These are phyloP conservation scores for Celastrina argiolus DNA, from an alignment of 2,888 invertebrate species.

Conservation along the genomic window DNA sequence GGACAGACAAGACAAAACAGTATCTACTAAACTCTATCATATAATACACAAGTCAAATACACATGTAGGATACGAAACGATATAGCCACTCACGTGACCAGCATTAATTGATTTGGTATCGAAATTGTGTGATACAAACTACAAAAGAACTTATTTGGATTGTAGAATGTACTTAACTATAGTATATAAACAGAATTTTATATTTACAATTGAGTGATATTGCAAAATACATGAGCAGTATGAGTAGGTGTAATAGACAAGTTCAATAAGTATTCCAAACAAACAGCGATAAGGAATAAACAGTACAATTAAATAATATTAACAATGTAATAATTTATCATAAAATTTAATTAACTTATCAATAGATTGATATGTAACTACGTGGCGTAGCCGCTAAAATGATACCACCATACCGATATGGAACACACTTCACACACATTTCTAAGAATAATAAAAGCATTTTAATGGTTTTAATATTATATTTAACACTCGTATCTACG, in stretches of 20 bases:
- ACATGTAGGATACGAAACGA: too few relatives aligned
- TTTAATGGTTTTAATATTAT: not conserved
- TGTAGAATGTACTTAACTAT: not conserved
- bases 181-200: not conserved
- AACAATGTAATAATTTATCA: constrained; percentile 4
- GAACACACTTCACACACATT: not conserved
- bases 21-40: too few relatives aligned
- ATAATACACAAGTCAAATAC: too few relatives aligned
- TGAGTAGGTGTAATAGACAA: not conserved
- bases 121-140: too few relatives aligned
- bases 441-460: not conserved
- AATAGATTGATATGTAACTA: not conserved
- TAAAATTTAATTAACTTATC: not conserved
- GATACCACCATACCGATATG: not conserved
- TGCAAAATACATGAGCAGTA: not conserved
- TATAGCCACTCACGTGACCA: not conserved
- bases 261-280: constrained; percentile 17
- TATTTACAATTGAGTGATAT: constrained; percentile 1
- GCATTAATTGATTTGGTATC: not conserved
- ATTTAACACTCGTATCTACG: not conserved
- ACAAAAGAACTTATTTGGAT: too few relatives aligned
- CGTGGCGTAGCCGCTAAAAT: not conserved
- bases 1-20: too few relatives aligned
- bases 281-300: constrained; percentile 7
- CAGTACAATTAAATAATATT: constrained; percentile 11